Evolutionary conservation across 2,113 vertebrate species (phyloP), one percentile per base, ranked within the genome.

Genomic region (Trematomus loennbergii): DNA sequence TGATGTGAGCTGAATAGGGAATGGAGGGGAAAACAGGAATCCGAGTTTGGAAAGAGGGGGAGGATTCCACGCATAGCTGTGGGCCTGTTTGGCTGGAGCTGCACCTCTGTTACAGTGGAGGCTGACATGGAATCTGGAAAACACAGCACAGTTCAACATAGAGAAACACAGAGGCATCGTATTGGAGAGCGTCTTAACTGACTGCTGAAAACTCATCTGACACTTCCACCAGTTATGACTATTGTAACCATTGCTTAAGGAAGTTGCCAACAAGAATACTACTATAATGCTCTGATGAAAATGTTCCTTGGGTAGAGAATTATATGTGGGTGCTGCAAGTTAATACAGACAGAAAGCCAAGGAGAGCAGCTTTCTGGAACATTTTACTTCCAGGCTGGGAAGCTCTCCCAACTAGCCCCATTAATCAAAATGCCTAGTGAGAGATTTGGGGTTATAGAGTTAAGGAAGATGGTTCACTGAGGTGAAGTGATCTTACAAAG

Each of bases 31-130:
- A 82, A 88, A 82, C 62, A 78, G 69, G 84, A 84, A 81, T 67
- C 25, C 68, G 53, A 86, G 50, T 12, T 36, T 64, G 58, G 57
- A 61, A 46, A 85, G 60, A 75, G 85, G 85, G 79, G 72, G 72
- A 72, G 66, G 86, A 89, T 88, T 88, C 86, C 82, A 66, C 3
- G 69, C 87, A 90, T 91, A 87, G 82, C 75, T 90, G 91, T 93
- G 90, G 91, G 80, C 88, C 81, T 53, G 75, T 81, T 49, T 88
- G 89, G 73, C 81, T 57, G 4, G 20, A 83, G 67, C 17, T 66
- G 43, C 53, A 43, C 62, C 45, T 67, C 55, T 48, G 75, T 75
- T 72, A 67, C 71, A 59, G 50, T 50, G 16, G 65, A 58, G 54
- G 55, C 72, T 71, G 36, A 53, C 18, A 53, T 15, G 18, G 61